Evolutionary conservation across 2,888 invertebrate genomes (phyloP).

Genomic region (Drosophila meridiana): DNA sequence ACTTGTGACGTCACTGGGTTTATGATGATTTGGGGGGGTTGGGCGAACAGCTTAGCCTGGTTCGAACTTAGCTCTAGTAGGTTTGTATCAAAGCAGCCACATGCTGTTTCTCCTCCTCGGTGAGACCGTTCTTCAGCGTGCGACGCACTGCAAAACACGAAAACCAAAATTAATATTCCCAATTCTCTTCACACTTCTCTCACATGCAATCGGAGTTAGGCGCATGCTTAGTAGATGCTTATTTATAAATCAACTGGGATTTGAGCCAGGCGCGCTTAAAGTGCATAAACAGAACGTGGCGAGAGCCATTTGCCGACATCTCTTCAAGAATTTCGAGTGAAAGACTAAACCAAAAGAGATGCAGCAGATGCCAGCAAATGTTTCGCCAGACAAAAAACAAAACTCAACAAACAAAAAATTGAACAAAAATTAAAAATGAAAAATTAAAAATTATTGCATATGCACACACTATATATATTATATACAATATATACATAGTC

Average conservation of each 20-base stretch:
- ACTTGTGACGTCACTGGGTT: conserved; percentile 76
- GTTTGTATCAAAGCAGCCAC: conserved; percentile 91
- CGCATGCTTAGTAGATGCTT: conserved; percentile 34
- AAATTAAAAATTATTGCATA: conserved; percentile 21
- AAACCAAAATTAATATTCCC: neutral
- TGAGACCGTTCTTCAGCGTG: conserved; percentile 92
- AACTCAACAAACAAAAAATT: conserved; percentile 33
- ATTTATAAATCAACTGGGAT: conserved; percentile 11
- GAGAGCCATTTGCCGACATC: conserved; percentile 36
- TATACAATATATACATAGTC: neutral
- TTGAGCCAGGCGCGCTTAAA: conserved; percentile 25
- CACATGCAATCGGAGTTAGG: conserved; percentile 40
- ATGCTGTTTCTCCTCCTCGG: conserved; percentile 92
- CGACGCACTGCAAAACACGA: conserved; percentile 88
- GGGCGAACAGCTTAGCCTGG: neutral
- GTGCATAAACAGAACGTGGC: conserved; percentile 21
- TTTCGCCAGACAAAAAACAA: conserved; percentile 23
- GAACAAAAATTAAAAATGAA: conserved; percentile 53
- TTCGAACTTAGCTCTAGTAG: conserved; percentile 85
- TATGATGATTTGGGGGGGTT: neutral
- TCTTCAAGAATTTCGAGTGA: neutral
- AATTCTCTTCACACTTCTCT: neutral
- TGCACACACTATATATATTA: neutral
- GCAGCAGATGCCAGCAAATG: conserved; percentile 17
- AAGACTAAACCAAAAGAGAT: neutral